Conservation (phyloP, 1,140 invertebrate species). For the Stenopsyche tienmushanensis region DNA sequence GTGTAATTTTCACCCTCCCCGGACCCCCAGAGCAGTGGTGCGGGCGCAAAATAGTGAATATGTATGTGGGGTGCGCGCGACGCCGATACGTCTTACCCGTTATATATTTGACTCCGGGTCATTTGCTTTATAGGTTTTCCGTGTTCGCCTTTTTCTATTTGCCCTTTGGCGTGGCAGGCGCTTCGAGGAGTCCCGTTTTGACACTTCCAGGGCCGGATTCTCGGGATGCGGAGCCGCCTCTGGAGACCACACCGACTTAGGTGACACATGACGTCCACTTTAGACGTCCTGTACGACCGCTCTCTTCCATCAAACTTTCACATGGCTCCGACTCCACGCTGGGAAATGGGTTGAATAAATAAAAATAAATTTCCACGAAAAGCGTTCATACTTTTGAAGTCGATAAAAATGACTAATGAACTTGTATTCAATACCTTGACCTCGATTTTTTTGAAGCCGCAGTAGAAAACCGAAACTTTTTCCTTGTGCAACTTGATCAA, state of each 20-base stretch:
- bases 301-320: no score
- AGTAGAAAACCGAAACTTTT: no score
- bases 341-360: no score
- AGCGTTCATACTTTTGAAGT: no score
- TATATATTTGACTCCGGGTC: slow-evolving; percentile 40
- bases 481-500: no score
- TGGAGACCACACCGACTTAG: not conserved
- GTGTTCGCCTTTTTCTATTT: slow-evolving; percentile 26
- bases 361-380: no score
- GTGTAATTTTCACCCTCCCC: not conserved
- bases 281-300: no score
- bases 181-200: not conserved
- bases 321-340: no score
- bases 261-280: no score
- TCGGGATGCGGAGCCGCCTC: not conserved
- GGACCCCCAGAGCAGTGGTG: not conserved
- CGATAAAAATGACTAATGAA: no score
- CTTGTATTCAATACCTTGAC: no score
- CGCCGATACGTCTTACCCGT: slow-evolving; percentile 36
- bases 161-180: slow-evolving; percentile 25
- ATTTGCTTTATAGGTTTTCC: slow-evolving; percentile 40
- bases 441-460: no score
- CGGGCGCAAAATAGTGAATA: slow-evolving; percentile 31
- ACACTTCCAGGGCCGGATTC: not conserved
- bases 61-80: slow-evolving; percentile 28